Conservation (phyloP, 2,113 vertebrate genomes). For the Brachyhypopomus occidentalis region DNA sequence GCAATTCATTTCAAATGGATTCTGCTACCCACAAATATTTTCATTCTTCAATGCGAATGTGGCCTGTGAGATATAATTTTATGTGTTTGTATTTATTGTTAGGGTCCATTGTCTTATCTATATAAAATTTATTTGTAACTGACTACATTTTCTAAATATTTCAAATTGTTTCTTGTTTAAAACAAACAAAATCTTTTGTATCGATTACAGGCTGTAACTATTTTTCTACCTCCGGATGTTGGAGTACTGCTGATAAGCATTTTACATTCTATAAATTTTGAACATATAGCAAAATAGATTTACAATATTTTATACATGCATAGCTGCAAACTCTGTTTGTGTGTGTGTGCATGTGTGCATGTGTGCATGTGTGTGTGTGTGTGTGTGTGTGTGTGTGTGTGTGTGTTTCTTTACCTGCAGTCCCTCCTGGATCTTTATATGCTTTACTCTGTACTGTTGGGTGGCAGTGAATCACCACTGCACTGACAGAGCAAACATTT, state of each 20-base stretch:
- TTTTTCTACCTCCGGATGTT: not conserved
- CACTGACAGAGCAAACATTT: not conserved
- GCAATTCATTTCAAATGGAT: conserved; percentile 42
- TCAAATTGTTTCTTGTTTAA: not conserved
- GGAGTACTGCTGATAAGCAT: too few relatives aligned
- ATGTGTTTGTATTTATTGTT: not conserved
- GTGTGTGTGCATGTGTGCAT: not conserved
- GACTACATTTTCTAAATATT: not conserved
- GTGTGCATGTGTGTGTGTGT: conserved; percentile 40
- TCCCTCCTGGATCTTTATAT: conserved; percentile 1
- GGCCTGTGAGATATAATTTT: not conserved
- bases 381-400: not conserved
- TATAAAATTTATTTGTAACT: not conserved
- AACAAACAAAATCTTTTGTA: not conserved
- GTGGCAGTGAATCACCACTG: not conserved
- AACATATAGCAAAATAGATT: too few relatives aligned
- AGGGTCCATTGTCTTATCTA: not conserved
- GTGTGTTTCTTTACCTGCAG: conserved; percentile 12
- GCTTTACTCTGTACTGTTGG: not conserved
- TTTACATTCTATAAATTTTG: too few relatives aligned
- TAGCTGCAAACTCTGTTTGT: not conserved
- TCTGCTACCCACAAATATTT: conserved; percentile 33
- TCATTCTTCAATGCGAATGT: not conserved
- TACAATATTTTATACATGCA: not conserved
- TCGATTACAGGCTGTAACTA: not conserved